Conservation (phyloP, 2,113 vertebrate species). For the Serinus canaria region DNA sequence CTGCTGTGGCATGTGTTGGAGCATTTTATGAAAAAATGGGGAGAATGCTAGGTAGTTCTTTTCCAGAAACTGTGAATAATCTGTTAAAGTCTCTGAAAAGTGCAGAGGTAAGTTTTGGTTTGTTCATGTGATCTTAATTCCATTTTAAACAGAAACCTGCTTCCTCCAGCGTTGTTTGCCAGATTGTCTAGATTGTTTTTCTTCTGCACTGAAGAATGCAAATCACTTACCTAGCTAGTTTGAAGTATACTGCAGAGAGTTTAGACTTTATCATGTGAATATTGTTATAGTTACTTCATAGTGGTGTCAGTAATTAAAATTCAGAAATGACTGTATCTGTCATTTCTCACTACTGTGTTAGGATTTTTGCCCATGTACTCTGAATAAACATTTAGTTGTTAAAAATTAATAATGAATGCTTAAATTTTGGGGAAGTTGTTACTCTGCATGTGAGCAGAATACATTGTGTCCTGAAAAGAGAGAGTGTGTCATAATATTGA, state of each 20-base stretch:
- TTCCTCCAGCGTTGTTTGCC: not conserved
- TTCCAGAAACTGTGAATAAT: slow-evolving; percentile 98
- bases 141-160: not conserved
- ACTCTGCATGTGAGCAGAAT: not conserved
- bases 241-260: not conserved
- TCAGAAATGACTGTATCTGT: not conserved
- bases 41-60: slow-evolving; percentile 95
- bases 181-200: not conserved
- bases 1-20: slow-evolving; percentile 95
- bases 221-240: not conserved
- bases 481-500: not conserved
- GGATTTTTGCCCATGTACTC: not conserved
- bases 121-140: not conserved
- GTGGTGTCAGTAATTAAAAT: not conserved
- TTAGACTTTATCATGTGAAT: not conserved
- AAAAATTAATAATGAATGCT: not conserved
- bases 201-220: not conserved
- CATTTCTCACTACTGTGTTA: not conserved
- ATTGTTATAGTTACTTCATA: not conserved
- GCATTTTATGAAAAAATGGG: slow-evolving; percentile 99
- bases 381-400: not conserved
- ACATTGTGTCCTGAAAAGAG: not conserved
- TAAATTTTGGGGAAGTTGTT: not conserved
- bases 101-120: slow-evolving; percentile 83
- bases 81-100: slow-evolving; percentile 95